A percentile compares a stretch with the other conserved stretches of the same genome.
phyloP scores from a whole-genome alignment of 1,140 invertebrate genomes.

The Andrena cerasifolii region DNA sequence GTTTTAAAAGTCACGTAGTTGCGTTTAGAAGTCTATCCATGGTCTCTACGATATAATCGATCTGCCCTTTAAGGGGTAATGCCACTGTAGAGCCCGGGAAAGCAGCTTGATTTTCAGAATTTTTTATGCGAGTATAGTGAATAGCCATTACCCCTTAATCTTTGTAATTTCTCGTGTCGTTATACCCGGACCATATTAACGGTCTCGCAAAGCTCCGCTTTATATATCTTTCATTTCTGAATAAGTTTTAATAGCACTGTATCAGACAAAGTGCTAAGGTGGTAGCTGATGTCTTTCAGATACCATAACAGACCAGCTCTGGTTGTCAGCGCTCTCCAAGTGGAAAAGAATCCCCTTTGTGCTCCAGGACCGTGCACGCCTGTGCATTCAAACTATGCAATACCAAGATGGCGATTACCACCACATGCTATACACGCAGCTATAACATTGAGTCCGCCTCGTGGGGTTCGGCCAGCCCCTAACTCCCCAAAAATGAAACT shows the following conservation, averaged over 20 bases:
- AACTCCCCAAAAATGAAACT: slow-evolving; percentile 96
- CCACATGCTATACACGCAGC: slow-evolving; percentile 82
- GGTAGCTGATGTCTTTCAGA: slow-evolving; percentile 83
- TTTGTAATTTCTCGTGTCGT: slow-evolving; percentile 4
- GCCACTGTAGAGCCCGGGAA: no score
- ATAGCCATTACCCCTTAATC: no score
- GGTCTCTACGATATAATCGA: neutral
- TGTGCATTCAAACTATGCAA: slow-evolving; percentile 78
- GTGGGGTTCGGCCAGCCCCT: slow-evolving; percentile 84
- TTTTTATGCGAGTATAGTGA: no score
- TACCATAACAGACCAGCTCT: slow-evolving; percentile 96
- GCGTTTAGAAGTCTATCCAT: neutral
- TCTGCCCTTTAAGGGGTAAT: no score
- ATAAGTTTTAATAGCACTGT: slow-evolving; percentile 47
- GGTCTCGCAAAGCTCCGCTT: neutral
- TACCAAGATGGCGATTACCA: slow-evolving; percentile 82
- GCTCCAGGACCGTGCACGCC: slow-evolving; percentile 89
- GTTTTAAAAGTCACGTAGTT: slow-evolving; percentile 65
- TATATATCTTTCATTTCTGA: slow-evolving; percentile 24
- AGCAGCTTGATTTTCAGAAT: no score
- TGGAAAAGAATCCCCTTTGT: slow-evolving; percentile 94
- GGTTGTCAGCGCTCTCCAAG: slow-evolving; percentile 95
- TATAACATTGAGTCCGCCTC: slow-evolving; percentile 80
- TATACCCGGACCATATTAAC: slow-evolving; percentile 11
- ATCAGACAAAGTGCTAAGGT: slow-evolving; percentile 73